Base-by-base conservation (phyloP, 2,888 invertebrate species). In the Aspidiotus destructor region DNA sequence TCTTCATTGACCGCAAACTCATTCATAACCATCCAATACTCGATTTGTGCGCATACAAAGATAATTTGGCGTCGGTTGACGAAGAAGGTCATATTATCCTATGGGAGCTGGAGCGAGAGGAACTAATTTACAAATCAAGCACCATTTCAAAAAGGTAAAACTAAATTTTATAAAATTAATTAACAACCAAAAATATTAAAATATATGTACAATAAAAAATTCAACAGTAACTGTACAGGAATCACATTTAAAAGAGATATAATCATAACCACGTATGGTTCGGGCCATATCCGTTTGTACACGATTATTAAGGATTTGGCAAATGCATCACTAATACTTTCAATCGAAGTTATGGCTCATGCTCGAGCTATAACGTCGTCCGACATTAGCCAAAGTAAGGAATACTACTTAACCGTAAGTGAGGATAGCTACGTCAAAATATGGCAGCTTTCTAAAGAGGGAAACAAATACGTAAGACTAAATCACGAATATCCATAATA, bases 371-470 rank as follows among this genome's bases (percentile, higher is more conserved):
- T 76, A 17, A 75, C 75, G 9, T 73, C 73, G 8, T 64, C 75
- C 58, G 75, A 75, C 58, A 71, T 75, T 7, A 74, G 75, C 8
- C 71, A 73, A 13, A 71, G 73, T 1, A 63, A 60, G 10, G 71
- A 72, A 41, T 64, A 67, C 7, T 54, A 73, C 11, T 61, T 75
- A 1, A 73, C 75, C 6, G 74, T 75, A 17, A 74, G 74, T 0
- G 76, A 76, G 70, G 75, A 76, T 60, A 74, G 74, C 2, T 75
- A 74, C 71, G 74, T 73, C 41, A 74, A 74, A 70, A 72, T 76
- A 7, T 76, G 75, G 75, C 72, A 73, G 61, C 72, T 75, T 11
- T 69, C 69, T n/a, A 71, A 71, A 64, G 69, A 64, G 11, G 69
- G 60, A 58, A 62, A 57, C 58, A 41, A 41, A 13, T 54, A 69